Evolutionary conservation across 1,140 invertebrate genomes (phyloP).

Genomic region (Plectrocnemia conspersa): DNA sequence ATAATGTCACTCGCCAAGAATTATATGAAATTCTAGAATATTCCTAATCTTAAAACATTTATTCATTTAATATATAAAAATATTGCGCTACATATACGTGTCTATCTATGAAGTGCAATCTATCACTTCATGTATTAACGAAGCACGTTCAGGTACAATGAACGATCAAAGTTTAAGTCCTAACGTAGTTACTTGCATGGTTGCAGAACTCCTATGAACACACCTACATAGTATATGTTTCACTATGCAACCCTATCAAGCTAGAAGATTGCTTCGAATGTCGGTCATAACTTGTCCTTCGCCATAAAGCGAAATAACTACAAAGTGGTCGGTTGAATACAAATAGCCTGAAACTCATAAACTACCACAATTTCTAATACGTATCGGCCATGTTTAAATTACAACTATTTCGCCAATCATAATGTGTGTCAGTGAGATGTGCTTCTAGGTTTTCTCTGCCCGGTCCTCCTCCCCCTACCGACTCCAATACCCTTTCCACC

Average conservation of each 20-base stretch:
- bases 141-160: not conserved
- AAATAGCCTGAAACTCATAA: too few species aligned
- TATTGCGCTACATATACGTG: not conserved
- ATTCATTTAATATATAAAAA: not conserved
- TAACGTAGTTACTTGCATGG: not conserved
- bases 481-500: too few species aligned
- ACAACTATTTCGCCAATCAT: slow-evolving; percentile 1
- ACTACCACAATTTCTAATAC: too few species aligned
- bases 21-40: too few species aligned
- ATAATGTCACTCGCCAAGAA: too few species aligned
- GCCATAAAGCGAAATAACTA: slow-evolving; percentile 24
- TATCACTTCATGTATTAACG: not conserved
- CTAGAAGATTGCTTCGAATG: slow-evolving; percentile 21
- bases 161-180: slow-evolving; percentile 19
- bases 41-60: too few species aligned
- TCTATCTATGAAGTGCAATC: not conserved
- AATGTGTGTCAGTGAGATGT: too few species aligned
- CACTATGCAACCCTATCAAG: too few species aligned
- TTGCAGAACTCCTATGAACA: too few species aligned
- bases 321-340: slow-evolving; percentile 22
- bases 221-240: too few species aligned
- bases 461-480: too few species aligned
- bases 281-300: slow-evolving; percentile 8
- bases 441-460: not conserved
- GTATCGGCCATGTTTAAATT: too few species aligned